Percentiles rank a stretch among this genome's conserved stretches.
These are phyloP conservation scores for Pseudomyrmex flavicornis DNA, from an alignment of 1,140 invertebrate species.

Conservation along the genomic window DNA sequence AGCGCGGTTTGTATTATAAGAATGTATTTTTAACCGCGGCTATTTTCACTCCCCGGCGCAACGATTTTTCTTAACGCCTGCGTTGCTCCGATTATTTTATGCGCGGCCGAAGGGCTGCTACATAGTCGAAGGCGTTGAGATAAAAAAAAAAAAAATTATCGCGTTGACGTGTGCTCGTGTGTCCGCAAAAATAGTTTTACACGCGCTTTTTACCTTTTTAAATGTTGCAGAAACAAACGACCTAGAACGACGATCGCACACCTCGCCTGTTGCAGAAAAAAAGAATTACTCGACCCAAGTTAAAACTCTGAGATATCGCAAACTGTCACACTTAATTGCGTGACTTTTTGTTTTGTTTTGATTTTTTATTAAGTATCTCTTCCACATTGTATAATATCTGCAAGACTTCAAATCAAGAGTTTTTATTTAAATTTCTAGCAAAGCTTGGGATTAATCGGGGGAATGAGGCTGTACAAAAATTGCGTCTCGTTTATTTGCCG, in stretches of 20 bases:
- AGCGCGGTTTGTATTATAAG: constrained; percentile 51
- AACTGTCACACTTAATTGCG: too few relatives aligned
- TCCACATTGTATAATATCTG: too few relatives aligned
- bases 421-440: too few relatives aligned
- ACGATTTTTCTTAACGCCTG: constrained; percentile 57
- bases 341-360: too few relatives aligned
- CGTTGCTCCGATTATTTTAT: constrained; percentile 53
- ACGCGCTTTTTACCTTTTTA: constrained; percentile 52
- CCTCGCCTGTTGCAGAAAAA: not conserved
- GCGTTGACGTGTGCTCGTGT: constrained; percentile 26
- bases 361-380: too few relatives aligned
- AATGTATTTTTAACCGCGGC: constrained; percentile 50
- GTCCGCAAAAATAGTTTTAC: constrained; percentile 52
- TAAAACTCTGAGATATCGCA: too few relatives aligned
- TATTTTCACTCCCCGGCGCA: constrained; percentile 51
- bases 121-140: constrained; percentile 44
- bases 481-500: too few relatives aligned
- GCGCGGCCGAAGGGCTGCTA: constrained; percentile 51
- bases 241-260: not conserved
- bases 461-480: too few relatives aligned
- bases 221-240: constrained; percentile 15
- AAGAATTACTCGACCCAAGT: not conserved
- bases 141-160: constrained; percentile 52
- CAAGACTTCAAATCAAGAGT: too few relatives aligned
- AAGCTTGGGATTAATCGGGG: too few relatives aligned